A percentile compares a stretch with the other conserved stretches of the same genome.
Conservation (phyloP, 2,888 invertebrate genomes). For the Melangyna quadrimaculata region DNA sequence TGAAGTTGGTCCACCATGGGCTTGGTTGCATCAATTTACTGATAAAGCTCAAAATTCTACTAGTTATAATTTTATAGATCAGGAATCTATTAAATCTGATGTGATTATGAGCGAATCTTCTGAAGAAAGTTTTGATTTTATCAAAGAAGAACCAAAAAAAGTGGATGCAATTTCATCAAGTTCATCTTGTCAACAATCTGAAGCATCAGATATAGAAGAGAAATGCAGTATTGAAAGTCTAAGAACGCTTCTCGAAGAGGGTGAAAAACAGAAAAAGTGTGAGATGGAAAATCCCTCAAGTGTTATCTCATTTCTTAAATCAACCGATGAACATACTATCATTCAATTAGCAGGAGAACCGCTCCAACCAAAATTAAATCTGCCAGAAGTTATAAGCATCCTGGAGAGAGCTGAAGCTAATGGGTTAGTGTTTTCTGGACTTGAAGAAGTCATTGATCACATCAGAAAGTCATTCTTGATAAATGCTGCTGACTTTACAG, state of each 20-base stretch:
- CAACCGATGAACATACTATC: conserved; percentile 26
- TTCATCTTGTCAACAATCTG: neutral
- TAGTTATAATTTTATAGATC: conserved; percentile 74
- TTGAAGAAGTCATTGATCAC: conserved; percentile 28
- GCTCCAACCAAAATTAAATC: neutral
- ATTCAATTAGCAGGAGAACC: conserved; percentile 8
- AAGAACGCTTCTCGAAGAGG: neutral
- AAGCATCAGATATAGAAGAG: neutral
- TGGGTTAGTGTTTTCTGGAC: conserved; percentile 3
- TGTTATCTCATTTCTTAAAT: conserved; percentile 14
- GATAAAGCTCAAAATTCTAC: conserved; percentile 51
- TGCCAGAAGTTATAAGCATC: neutral
- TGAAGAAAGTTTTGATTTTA: conserved; percentile 65
- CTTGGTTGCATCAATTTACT: conserved; percentile 75
- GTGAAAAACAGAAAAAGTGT: conserved; percentile 2
- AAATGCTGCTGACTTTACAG: neutral
- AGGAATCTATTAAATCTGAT: conserved; percentile 68
- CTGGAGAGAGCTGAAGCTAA: conserved; percentile 12
- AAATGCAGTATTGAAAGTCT: conserved; percentile 2
- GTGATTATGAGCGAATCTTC: conserved; percentile 50
- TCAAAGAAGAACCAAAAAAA: conserved; percentile 48
- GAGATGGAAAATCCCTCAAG: conserved; percentile 18
- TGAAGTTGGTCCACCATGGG: conserved; percentile 74
- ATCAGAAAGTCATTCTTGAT: neutral
- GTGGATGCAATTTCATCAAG: neutral